Base-by-base conservation (phyloP, 1,140 invertebrate species). In the Drosophila nigromelanica region DNA sequence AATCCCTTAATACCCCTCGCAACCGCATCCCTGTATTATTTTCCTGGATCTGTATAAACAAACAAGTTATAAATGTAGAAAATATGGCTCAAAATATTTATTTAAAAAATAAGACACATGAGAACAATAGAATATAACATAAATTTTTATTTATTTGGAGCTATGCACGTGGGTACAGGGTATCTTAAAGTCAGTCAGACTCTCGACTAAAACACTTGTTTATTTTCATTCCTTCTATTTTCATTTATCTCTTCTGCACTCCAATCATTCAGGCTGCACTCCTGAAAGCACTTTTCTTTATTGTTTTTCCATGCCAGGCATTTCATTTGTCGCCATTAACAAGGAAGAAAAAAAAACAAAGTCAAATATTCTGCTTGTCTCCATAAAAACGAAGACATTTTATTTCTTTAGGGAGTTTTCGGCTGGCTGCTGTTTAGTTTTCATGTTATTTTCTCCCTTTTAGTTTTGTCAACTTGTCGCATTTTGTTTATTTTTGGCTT, bases 221-320 rank as follows among this genome's bases (percentile, higher is more conserved):
- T 14, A 7, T 12, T 4, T 15, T 52, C 4, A 15, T 18, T 35
- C 14, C 14, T 3, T 7, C 33, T 8, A 35, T 52, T 48, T 50
- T 51, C 5, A 2, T 10, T 45, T 8, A 15, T 18, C 27, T 47
- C 52, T 56, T 37, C 30, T 43, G 33, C 37, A 30, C 42, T 47
- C 63, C 42, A 66, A 69, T 81, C 60, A 62, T 37, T 66, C 33
- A 10, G 33, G 11, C 40, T 68, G 21, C 33, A 67, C 8, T 68
- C 42, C 70, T 62, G 51, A 39, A 50, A 86, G 81, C 82, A 86
- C 78, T 86, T 76, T 87, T 73, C 59, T 39, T 76, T 78, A 86
- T 86, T 78, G 78, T 80, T 82, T 86, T 78, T 67, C 50, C 43
- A 51, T 85, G 43, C 43, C 45, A 37, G 60, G 39, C 56, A 42